Conservation (phyloP, 2,888 invertebrate species). For the Acrobasis repandana region DNA sequence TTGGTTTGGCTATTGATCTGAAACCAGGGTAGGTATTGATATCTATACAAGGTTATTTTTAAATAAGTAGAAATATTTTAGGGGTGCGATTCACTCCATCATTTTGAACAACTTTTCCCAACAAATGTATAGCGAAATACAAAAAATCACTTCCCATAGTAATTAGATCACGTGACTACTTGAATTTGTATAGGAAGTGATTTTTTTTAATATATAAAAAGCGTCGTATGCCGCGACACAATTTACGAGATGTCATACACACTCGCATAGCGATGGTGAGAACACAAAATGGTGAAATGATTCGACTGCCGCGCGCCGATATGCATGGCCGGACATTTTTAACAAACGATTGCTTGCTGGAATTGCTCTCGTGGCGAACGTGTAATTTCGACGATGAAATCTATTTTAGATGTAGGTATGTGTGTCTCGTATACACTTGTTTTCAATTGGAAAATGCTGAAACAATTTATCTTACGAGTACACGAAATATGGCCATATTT, state of each 20-base stretch:
- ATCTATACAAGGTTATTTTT: too few species aligned
- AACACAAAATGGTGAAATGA: slow-evolving; percentile 48
- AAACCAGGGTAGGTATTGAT: too few species aligned
- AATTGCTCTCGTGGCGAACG: slow-evolving; percentile 9
- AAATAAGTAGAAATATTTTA: too few species aligned
- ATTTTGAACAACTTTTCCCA: too few species aligned
- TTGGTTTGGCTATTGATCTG: too few species aligned
- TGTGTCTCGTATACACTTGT: neutral
- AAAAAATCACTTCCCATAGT: too few species aligned
- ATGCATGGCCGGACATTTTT: slow-evolving; percentile 45
- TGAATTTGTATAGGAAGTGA: too few species aligned
- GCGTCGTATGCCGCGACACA: slow-evolving; percentile 32
- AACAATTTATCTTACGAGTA: neutral
- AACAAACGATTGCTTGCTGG: slow-evolving; percentile 37
- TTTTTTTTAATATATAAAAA: neutral
- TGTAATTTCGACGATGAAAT: slow-evolving; percentile 7
- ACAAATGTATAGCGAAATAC: too few species aligned
- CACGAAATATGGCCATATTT: neutral
- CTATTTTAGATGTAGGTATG: neutral
- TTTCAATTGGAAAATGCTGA: neutral
- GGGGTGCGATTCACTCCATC: too few species aligned
- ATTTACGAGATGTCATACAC: slow-evolving; percentile 31
- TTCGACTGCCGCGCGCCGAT: slow-evolving; percentile 47
- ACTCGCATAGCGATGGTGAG: slow-evolving; percentile 30
- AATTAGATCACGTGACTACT: too few species aligned